Evolutionary conservation across 2,113 vertebrate species (phyloP).

Genomic region (Sebastes fasciatus): DNA sequence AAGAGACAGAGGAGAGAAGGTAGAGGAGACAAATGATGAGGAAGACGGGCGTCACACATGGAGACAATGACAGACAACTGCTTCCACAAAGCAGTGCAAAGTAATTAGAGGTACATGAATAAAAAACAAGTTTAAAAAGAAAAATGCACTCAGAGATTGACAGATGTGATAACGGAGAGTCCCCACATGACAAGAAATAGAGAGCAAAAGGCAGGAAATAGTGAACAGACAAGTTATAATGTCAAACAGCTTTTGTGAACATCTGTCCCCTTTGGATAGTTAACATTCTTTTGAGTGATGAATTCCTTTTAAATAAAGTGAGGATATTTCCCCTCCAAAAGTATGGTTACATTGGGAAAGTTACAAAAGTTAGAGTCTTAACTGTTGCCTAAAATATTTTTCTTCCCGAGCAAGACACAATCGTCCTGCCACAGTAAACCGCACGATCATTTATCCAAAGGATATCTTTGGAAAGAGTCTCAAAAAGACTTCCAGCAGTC

Average conservation of each 20-base stretch:
- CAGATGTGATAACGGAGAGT: not conserved
- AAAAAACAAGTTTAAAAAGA: not conserved
- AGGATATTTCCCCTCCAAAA: constrained; percentile 17
- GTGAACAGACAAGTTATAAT: constrained; percentile 6
- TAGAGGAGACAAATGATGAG: not conserved
- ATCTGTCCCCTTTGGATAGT: constrained; percentile 20
- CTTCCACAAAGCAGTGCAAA: not conserved
- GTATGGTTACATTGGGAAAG: not conserved
- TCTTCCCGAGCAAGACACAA: not conserved
- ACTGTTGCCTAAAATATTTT: constrained; percentile 7
- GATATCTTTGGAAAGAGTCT: constrained; percentile 26
- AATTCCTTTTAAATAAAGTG: not conserved
- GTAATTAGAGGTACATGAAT: constrained; percentile 5
- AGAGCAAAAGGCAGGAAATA: not conserved
- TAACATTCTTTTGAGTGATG: not conserved
- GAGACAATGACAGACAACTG: not conserved
- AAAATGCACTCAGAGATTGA: not conserved
- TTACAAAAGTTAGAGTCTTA: constrained; percentile 5
- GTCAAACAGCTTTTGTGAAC: constrained; percentile 17
- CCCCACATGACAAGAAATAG: not conserved
- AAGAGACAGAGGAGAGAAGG: not conserved
- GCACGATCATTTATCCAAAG: constrained; percentile 13
- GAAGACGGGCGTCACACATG: not conserved
- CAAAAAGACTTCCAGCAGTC: constrained; percentile 7
- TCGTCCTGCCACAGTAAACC: constrained; percentile 20